phyloP scores from a whole-genome alignment of 2,888 invertebrate species.

The Nomada lathburiana region DNA sequence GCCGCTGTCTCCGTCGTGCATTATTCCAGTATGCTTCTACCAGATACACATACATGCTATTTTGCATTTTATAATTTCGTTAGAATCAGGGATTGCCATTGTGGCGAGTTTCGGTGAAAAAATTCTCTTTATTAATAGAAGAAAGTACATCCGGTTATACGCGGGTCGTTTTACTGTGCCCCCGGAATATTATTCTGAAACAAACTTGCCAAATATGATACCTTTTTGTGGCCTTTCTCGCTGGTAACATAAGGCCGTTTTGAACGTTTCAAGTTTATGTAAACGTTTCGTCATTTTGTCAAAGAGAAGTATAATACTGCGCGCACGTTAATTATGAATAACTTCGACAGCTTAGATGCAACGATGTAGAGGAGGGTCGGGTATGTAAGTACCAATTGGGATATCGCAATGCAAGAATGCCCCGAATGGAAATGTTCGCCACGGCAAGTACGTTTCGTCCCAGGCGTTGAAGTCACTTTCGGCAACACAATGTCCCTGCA shows the following conservation, averaged over 20 bases:
- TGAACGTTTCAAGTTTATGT: no score
- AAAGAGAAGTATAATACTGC: no score
- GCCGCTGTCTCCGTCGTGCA: conserved; percentile 44
- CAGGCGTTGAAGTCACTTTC: no score
- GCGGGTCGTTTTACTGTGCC: no score
- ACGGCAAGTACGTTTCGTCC: no score
- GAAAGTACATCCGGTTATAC: no score
- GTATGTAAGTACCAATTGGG: neutral
- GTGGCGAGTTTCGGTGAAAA: neutral
- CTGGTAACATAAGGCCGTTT: no score
- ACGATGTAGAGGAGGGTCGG: neutral
- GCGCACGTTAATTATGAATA: neutral
- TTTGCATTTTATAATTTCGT: conserved; percentile 18
- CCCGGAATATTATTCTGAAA: no score
- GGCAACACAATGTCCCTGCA: neutral
- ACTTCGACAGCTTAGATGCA: neutral
- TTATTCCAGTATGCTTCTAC: conserved; percentile 17
- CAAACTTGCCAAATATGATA: no score
- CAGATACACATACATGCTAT: neutral
- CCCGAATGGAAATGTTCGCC: neutral
- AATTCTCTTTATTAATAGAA: neutral
- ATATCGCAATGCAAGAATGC: neutral
- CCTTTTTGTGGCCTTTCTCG: no score
- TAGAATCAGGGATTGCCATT: neutral
- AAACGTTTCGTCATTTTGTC: no score